Conservation (phyloP, 2,888 invertebrate genomes). For the Aphidius colemani region DNA sequence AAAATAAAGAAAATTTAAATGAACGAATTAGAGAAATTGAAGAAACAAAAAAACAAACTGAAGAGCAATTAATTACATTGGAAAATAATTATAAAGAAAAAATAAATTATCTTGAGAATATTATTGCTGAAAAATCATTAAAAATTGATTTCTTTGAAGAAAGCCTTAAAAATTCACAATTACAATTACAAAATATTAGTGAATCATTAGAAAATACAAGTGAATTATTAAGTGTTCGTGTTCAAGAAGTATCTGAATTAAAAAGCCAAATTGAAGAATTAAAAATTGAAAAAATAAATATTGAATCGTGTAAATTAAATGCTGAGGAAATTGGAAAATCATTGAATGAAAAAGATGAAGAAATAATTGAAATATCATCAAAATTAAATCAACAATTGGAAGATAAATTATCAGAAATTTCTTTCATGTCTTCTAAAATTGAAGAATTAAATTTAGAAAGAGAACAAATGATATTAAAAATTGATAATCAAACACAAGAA, state of each 20-base stretch:
- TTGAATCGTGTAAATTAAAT: slow-evolving; percentile 29
- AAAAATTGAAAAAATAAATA: slow-evolving; percentile 38
- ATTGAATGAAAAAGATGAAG: slow-evolving; percentile 45
- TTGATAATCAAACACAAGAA: slow-evolving; percentile 12
- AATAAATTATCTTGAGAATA: slow-evolving; percentile 40
- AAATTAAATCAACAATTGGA: slow-evolving; percentile 33
- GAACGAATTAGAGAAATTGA: too few species aligned
- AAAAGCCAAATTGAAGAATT: slow-evolving; percentile 47
- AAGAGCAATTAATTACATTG: slow-evolving; percentile 39
- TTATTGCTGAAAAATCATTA: slow-evolving; percentile 42
- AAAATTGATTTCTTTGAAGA: slow-evolving; percentile 28
- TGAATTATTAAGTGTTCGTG: slow-evolving; percentile 47
- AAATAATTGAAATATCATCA: slow-evolving; percentile 31
- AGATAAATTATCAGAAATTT: slow-evolving; percentile 57
- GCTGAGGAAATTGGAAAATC: slow-evolving; percentile 23
- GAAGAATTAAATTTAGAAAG: slow-evolving; percentile 6
- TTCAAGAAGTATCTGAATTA: slow-evolving; percentile 50
- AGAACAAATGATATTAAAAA: slow-evolving; percentile 9
- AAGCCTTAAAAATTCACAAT: slow-evolving; percentile 4
- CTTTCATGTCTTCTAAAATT: slow-evolving; percentile 1
- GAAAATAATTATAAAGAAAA: slow-evolving; percentile 35
- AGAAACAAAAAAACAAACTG: slow-evolving; percentile 16
- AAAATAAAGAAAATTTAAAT: slow-evolving; percentile 35
- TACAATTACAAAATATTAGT: slow-evolving; percentile 22
- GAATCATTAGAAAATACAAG: slow-evolving; percentile 45